Base-by-base conservation (phyloP, 1,140 invertebrate species). In the Ylistrum balloti region DNA sequence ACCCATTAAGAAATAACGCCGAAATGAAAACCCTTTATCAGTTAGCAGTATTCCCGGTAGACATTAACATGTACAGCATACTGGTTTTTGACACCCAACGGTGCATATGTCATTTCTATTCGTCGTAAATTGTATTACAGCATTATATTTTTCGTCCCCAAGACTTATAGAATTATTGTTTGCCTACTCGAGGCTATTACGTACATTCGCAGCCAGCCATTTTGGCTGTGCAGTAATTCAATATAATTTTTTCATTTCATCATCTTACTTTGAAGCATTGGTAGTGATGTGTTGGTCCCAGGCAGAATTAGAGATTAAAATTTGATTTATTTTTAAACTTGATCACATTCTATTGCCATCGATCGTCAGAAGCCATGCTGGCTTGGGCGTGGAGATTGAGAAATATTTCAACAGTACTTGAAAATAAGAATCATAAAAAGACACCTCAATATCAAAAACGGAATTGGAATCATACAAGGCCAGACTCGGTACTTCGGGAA, bases 301-400 rank as follows among this genome's bases (percentile, higher is more conserved):
- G 56, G 9, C 56, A 28, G 56, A 74, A 74, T 74, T 45, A 45
- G 22, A 74, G 17, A 74, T 74, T 17, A 45, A 74, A 56, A 74
- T 74, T 74, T 17, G 7, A 17, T 74, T 74, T 74, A 5, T n/a
- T 74, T n/a, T n/a, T n/a, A 74, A 11, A 1, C 22, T 74, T 74
- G 5, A 74, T 17, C 3, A 74, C 5, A 28, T 28, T 22, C 45
- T 17, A 17, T 74, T 9, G 5, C 9, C 28, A 74, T 48, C 22
- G 56, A 74, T 74, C 56, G n/a, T 28, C 17, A 28, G n/a, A 74
- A 74, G 56, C 56, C 56, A 74, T 74, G 56, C 56, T 74, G 56
- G 56, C 56, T n/a, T n/a, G n/a, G n/a, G n/a, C n/a, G n/a, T n/a
- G 0, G 22, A 17, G 22, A 28, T 28, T 74, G 17, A 74, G 56